Base-by-base conservation (phyloP, 1,140 invertebrate genomes). In the Conus betulinus region DNA sequence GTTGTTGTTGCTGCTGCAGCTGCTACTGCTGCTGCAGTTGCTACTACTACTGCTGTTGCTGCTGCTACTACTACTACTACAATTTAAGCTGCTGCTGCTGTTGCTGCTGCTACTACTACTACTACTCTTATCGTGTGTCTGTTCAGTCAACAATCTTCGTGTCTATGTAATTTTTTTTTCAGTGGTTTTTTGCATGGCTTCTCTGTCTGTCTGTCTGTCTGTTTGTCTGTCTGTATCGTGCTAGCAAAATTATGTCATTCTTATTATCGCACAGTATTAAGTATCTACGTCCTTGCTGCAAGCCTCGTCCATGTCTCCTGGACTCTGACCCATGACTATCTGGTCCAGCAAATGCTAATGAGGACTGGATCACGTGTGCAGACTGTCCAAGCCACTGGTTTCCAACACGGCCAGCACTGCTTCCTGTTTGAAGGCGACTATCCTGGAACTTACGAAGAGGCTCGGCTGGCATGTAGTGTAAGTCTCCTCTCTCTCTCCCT, bases 301-400 rank as follows among this genome's bases (percentile, higher is more conserved):
- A 39, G 52, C 39, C n/a, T 53, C 11, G 27, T 81, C 8, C 13
- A n/a, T 55, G 55, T 53, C 23, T 83, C 8, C 23, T 8, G n/a
- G 53, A 17, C 8, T 55, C 4, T 83, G 81, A 39, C 57, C 57
- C 57, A 60, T 11, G 57, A 15, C 51, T 1, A 27, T 51, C 6
- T 84, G 53, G 20, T 57, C 51, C 52, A 23, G 7, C 27, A 20
- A 63, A 25, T 81, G n/a, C 5, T 25, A 39, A n/a, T 85, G 67
- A 71, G 20, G 13, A 23, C 20, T 13, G 11, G 67, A 20, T 71
- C 67, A 71, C 67, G 67, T 71, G 67, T 85, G n/a, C 84, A 89
- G 89, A 85, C 17, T 89, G 89, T 60, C 89, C 89, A 15, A 63
- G 23, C 57, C 11, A 85, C 52, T 89, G 89, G 89, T 82, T 82